Conservation (phyloP, 2,113 vertebrate genomes). For the Phalacrocorax aristotelis region DNA sequence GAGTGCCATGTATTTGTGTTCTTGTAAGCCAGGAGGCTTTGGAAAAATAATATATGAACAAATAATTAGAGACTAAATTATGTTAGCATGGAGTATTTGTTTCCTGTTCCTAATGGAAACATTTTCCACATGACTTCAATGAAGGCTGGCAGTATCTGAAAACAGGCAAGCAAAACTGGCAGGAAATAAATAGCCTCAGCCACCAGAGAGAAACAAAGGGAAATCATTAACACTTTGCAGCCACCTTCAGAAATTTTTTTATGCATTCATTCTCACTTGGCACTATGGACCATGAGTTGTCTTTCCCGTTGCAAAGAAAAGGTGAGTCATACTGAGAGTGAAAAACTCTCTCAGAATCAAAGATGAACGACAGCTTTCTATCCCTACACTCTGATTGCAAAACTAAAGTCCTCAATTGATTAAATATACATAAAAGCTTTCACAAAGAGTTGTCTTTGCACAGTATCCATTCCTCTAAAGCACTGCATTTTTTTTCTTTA, state of each 20-base stretch:
- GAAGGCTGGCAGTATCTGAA: neutral
- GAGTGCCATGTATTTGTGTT: neutral
- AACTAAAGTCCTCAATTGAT: neutral
- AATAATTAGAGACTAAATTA: neutral
- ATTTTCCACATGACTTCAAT: neutral
- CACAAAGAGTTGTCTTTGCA: neutral
- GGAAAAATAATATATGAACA: neutral
- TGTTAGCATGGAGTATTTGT: neutral
- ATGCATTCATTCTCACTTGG: neutral
- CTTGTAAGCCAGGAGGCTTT: neutral
- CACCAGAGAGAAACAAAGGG: neutral
- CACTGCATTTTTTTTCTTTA: neutral
- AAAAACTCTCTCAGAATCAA: neutral
- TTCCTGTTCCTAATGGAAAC: neutral
- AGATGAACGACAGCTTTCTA: neutral
- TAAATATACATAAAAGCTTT: neutral
- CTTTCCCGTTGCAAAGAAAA: neutral
- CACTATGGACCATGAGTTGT: neutral
- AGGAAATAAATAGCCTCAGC: neutral
- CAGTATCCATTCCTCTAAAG: neutral
- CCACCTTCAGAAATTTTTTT: neutral
- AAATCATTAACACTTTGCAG: neutral
- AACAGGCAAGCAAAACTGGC: neutral
- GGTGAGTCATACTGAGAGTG: neutral
- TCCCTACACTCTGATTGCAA: neutral